Evolutionary conservation across 1,140 invertebrate genomes (phyloP).

Genomic region (Macrosteles quadrilineatus): DNA sequence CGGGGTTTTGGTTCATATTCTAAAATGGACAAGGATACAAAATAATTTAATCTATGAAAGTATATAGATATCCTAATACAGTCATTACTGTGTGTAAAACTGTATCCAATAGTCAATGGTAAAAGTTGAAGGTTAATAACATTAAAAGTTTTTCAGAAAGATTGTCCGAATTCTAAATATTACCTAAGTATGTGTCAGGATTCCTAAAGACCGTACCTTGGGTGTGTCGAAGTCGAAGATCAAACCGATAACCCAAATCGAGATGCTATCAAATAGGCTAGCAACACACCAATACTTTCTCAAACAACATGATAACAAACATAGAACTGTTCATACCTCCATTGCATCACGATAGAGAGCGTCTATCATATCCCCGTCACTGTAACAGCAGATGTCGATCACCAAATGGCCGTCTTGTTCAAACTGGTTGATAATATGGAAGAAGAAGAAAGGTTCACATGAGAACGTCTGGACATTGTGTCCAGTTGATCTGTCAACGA

Average conservation of each 20-base stretch:
- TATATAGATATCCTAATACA: no score
- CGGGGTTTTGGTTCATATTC: conserved; percentile 74
- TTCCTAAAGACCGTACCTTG: no score
- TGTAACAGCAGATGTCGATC: conserved; percentile 82
- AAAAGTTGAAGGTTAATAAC: no score
- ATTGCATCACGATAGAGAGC: conserved; percentile 83
- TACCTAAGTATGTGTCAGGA: no score
- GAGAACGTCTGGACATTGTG: conserved; percentile 59
- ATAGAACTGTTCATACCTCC: conserved; percentile 60
- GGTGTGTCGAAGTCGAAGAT: no score
- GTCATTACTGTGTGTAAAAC: no score
- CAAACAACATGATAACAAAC: background rate
- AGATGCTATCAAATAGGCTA: no score
- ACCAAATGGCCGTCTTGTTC: conserved; percentile 68
- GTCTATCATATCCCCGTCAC: conserved; percentile 76
- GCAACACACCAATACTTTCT: no score
- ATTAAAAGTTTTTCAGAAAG: no score
- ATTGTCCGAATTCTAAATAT: no score
- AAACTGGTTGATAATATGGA: conserved; percentile 89
- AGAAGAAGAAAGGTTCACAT: conserved; percentile 77
- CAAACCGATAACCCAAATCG: no score
- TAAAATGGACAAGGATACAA: conserved; percentile 45
- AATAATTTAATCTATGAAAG: background rate
- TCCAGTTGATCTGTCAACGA: conserved; percentile 66
- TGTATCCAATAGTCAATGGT: no score